These are phyloP conservation scores for Lordiphosa fenestrarum DNA, from an alignment of 2,888 invertebrate species.

Conservation along the genomic window DNA sequence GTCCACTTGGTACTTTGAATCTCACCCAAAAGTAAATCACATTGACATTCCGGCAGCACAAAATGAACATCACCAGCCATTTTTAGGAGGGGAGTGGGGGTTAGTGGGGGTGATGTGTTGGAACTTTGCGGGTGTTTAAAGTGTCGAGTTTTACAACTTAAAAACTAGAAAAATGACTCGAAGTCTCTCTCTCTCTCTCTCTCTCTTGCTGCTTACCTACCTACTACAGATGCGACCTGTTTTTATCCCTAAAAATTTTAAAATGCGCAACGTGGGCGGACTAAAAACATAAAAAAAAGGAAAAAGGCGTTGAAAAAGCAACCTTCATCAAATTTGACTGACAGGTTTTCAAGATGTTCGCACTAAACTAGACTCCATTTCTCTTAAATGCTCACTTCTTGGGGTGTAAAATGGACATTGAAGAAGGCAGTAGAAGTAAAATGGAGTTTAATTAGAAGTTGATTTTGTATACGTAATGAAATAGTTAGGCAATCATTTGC, in stretches of 20 bases:
- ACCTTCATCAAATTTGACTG: slow-evolving; percentile 79
- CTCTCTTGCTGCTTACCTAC: background rate
- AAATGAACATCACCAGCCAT: slow-evolving; percentile 7
- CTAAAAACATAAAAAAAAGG: slow-evolving; percentile 59
- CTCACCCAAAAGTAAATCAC: slow-evolving; percentile 47
- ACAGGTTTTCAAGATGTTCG: slow-evolving; percentile 79
- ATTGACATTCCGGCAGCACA: slow-evolving; percentile 51
- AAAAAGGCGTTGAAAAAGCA: slow-evolving; percentile 49
- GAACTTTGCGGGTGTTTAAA: slow-evolving; percentile 57
- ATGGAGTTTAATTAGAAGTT: too few relatives aligned
- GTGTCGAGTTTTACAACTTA: slow-evolving; percentile 68
- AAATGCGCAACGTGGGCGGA: slow-evolving; percentile 14
- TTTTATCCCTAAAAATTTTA: slow-evolving; percentile 23
- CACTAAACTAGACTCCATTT: slow-evolving; percentile 67
- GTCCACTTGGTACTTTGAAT: slow-evolving; percentile 20
- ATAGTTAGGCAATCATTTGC: too few relatives aligned
- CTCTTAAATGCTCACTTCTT: slow-evolving; percentile 4
- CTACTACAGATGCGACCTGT: slow-evolving; percentile 9
- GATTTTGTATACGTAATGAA: too few relatives aligned
- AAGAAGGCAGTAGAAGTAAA: background rate
- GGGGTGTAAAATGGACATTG: background rate
- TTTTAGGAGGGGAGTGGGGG: background rate
- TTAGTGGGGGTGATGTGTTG: background rate
- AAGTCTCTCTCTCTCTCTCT: background rate
- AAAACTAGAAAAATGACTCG: slow-evolving; percentile 58